A percentile compares a stretch with the other conserved stretches of the same genome.
Conservation (phyloP, 2,113 vertebrate genomes). For the Microcebus murinus region DNA sequence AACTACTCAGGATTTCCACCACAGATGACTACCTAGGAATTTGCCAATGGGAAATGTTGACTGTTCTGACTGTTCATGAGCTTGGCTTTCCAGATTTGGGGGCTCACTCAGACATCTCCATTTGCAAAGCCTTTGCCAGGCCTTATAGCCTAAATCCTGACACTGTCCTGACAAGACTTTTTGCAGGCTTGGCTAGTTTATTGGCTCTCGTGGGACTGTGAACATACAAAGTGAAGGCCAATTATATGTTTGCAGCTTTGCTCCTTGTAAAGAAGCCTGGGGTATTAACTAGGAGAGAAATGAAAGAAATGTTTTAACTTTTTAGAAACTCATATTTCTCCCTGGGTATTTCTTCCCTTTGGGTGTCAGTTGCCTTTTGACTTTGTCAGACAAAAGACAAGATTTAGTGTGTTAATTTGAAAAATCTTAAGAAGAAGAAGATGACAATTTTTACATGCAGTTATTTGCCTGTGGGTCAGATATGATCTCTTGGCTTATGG, state of each 20-base stretch:
- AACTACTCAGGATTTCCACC: slow-evolving; percentile 58
- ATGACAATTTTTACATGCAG: neutral
- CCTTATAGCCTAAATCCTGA: neutral
- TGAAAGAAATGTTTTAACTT: neutral
- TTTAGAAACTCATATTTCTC: neutral
- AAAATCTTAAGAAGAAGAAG: neutral
- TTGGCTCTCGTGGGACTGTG: neutral
- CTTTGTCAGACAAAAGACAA: slow-evolving; percentile 3
- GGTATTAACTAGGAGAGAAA: neutral
- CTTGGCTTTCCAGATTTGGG: neutral
- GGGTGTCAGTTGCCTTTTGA: neutral
- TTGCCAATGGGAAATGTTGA: slow-evolving; percentile 48
- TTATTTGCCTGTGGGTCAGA: neutral
- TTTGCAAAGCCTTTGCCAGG: neutral
- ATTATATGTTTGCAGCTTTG: neutral
- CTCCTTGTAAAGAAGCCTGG: neutral
- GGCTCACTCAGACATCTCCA: neutral
- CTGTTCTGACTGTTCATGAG: neutral
- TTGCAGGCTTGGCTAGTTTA: neutral
- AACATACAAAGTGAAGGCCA: neutral
- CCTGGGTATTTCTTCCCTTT: neutral
- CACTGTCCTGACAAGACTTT: neutral
- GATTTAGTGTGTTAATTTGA: neutral
- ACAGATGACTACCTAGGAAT: neutral
- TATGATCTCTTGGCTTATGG: neutral